Evolutionary conservation across 2,888 invertebrate genomes (phyloP).

Genomic region (Linnaemya vulpina): DNA sequence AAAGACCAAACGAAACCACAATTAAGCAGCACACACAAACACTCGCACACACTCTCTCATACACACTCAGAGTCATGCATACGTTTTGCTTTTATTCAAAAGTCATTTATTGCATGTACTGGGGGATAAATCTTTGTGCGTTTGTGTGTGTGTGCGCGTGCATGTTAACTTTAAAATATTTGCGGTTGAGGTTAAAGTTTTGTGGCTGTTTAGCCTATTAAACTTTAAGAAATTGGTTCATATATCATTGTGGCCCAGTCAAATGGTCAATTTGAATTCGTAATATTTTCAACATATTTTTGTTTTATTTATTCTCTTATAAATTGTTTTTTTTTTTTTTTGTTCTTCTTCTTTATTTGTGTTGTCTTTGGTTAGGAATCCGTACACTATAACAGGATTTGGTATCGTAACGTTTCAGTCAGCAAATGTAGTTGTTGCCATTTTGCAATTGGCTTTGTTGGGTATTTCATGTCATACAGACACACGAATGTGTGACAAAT

Average conservation of each 20-base stretch:
- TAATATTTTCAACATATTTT: slow-evolving; percentile 40
- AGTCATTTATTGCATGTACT: slow-evolving; percentile 19
- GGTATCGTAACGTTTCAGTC: not conserved
- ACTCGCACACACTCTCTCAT: not conserved
- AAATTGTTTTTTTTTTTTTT: not conserved
- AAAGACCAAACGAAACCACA: slow-evolving; percentile 4
- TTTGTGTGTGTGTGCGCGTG: not conserved
- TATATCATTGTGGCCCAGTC: slow-evolving; percentile 63
- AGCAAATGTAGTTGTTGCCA: slow-evolving; percentile 13
- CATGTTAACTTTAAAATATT: slow-evolving; percentile 51
- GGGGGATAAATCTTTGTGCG: not conserved
- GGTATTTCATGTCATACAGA: not conserved
- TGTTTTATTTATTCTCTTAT: slow-evolving; percentile 5
- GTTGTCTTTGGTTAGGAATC: slow-evolving; percentile 19
- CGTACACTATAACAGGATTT: slow-evolving; percentile 38
- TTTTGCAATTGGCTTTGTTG: slow-evolving; percentile 6
- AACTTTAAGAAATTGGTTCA: slow-evolving; percentile 69
- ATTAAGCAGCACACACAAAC: slow-evolving; percentile 3
- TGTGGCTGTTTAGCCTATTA: slow-evolving; percentile 71
- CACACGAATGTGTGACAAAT: not conserved
- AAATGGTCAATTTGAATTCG: slow-evolving; percentile 64
- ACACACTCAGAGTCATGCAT: no score
- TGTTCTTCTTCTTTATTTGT: no score
- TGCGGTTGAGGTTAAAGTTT: slow-evolving; percentile 70
- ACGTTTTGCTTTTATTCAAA: not conserved